phyloP scores from a whole-genome alignment of 2,113 vertebrate species.

The Equus przewalskii region DNA sequence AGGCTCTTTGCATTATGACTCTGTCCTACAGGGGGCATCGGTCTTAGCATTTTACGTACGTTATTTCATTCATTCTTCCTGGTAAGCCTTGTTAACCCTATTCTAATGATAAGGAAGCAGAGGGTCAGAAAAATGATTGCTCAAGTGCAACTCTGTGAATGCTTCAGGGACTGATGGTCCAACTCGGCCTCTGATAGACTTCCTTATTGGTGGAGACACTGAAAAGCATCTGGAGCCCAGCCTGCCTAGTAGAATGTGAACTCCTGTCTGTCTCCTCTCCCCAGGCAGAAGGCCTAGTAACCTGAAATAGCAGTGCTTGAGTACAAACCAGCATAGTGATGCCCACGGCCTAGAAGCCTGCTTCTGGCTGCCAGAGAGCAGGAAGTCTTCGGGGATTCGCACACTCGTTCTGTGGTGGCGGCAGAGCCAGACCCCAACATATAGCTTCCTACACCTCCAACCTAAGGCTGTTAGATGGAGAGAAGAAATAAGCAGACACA shows the following conservation, averaged over 20 bases:
- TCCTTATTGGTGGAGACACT: background rate
- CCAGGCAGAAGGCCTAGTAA: background rate
- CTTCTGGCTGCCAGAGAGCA: background rate
- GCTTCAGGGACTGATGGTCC: background rate
- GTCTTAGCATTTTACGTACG: background rate
- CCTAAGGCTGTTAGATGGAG: background rate
- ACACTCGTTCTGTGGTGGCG: background rate
- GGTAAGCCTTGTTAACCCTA: background rate
- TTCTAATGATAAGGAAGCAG: background rate
- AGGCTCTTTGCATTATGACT: background rate
- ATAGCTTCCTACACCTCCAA: background rate
- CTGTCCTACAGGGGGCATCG: background rate
- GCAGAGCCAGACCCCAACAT: background rate
- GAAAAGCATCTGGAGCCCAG: background rate
- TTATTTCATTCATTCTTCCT: background rate
- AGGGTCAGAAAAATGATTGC: background rate
- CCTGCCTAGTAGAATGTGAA: background rate
- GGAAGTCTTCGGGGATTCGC: background rate
- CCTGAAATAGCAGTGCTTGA: slow-evolving; percentile 58
- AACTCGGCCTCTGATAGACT: background rate
- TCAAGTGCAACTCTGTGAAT: background rate
- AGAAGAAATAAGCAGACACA: background rate
- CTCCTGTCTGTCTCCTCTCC: background rate
- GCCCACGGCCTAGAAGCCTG: background rate
- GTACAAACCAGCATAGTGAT: background rate